These are phyloP conservation scores for Rhinoderma darwinii DNA, from an alignment of 2,113 vertebrate species.

Conservation along the genomic window DNA sequence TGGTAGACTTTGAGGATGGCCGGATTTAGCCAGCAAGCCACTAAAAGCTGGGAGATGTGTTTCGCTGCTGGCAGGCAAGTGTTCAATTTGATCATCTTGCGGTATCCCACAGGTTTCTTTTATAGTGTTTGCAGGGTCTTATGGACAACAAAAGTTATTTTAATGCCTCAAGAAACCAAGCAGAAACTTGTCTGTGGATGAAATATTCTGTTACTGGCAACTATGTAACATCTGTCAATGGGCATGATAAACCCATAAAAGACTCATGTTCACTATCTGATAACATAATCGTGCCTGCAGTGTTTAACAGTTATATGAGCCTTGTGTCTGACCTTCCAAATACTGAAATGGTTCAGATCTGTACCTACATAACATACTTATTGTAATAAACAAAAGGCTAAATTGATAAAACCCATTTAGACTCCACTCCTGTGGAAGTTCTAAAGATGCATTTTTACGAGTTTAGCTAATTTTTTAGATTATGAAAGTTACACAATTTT, in stretches of 20 bases:
- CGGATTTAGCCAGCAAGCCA: background rate
- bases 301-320: background rate
- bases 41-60: slow-evolving; percentile 24
- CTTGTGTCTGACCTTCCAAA: background rate
- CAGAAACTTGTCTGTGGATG: slow-evolving; percentile 9
- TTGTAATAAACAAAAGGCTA: background rate
- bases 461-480: too few species aligned
- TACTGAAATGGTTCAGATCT: background rate
- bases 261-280: slow-evolving; percentile 19
- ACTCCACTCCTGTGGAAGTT: background rate
- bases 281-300: slow-evolving; percentile 5
- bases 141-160: slow-evolving; percentile 45
- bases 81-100: slow-evolving; percentile 44
- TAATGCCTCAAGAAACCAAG: slow-evolving; percentile 32
- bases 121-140: slow-evolving; percentile 37
- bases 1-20: background rate
- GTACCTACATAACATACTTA: background rate
- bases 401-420: background rate
- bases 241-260: slow-evolving; percentile 39
- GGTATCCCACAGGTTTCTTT: slow-evolving; percentile 48
- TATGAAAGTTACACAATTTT: too few species aligned
- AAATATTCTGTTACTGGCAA: slow-evolving; percentile 35
- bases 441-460: background rate
- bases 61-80: slow-evolving; percentile 20
- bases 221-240: slow-evolving; percentile 41